These are phyloP conservation scores for Drosophila histrio DNA, from an alignment of 2,888 invertebrate species.

Conservation along the genomic window DNA sequence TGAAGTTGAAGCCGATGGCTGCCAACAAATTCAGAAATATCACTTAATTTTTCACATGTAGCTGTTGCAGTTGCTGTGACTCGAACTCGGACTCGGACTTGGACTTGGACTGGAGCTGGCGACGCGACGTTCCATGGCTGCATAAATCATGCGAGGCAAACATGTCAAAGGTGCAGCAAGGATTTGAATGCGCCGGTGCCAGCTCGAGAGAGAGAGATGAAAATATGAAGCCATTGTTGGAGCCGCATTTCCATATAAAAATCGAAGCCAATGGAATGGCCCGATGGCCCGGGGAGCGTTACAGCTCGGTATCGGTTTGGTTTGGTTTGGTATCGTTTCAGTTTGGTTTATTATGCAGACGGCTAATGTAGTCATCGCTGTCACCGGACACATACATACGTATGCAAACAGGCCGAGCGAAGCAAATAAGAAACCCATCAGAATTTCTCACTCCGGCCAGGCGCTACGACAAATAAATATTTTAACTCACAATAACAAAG, in stretches of 20 bases:
- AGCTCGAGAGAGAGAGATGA: conserved; percentile 52
- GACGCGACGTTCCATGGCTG: conserved; percentile 71
- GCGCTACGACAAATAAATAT: conserved; percentile 82
- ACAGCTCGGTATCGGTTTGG: background rate
- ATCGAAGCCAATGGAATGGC: conserved; percentile 63
- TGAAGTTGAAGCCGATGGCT: conserved; percentile 50
- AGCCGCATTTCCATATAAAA: conserved; percentile 75
- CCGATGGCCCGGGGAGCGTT: background rate
- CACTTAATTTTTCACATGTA: conserved; percentile 78
- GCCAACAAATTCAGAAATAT: conserved; percentile 79
- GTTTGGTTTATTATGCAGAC: conserved; percentile 68
- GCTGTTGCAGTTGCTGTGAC: conserved; percentile 38
- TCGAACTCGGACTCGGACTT: conserved; percentile 5
- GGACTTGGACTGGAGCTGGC: conserved; percentile 13
- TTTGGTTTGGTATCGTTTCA: background rate
- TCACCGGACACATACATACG: conserved; percentile 35
- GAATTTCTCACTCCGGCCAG: conserved; percentile 81
- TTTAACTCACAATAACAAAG: conserved; percentile 81
- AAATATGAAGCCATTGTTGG: conserved; percentile 79
- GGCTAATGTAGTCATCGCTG: conserved; percentile 76
- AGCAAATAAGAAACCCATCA: conserved; percentile 79
- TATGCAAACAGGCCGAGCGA: conserved; percentile 66
- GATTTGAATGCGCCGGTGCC: conserved; percentile 71
- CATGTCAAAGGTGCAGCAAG: conserved; percentile 79
- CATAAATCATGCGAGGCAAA: conserved; percentile 74